Base-by-base conservation (phyloP, 2,113 vertebrate species). In the Vombatus ursinus region DNA sequence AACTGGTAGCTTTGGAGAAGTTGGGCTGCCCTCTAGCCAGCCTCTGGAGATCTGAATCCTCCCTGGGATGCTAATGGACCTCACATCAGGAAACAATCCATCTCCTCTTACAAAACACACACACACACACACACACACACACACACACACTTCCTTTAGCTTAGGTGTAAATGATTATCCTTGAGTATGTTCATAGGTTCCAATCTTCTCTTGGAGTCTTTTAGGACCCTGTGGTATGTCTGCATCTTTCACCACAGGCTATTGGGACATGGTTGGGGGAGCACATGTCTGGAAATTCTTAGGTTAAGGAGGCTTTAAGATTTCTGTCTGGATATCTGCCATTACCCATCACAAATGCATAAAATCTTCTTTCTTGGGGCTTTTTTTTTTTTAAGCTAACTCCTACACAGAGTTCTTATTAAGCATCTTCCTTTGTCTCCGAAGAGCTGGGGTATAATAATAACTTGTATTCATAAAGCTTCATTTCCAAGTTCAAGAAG, bases 141-240 rank as follows among this genome's bases (percentile, higher is more conserved):
- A 50, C 50, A 50, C 50, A 50, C 50, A 50, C 50, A 50, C 50
- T 52, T 52, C 51, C 51, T 53, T 95, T 92, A 84, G 25, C 51
- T 94, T 94, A 92, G 26, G 10, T 91, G 91, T 90, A 97, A 96
- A 90, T 93, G 94, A 95, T 52, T 91, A 94, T 25, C 10, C 26
- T 37, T 95, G 51, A 68, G 26, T 37, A 95, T 94, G 94, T 94
- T 94, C 95, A 93, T 90, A 94, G 93, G 24, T 94, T 89, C 28
- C 77, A 50, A 54, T n/a, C 5, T 51, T 96, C 24, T 91, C 95
- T 51, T 92, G 68, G 14, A 92, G 37, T 0, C 22, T 96, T 96
- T 50, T 95, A 94, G 31, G 50, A 89, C 8, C 14, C 48, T 95
- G 48, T 53, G 94, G 57, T 93, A 47, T 24, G 49, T 26, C 91